Evolutionary conservation across 2,113 vertebrate genomes (phyloP).

Genomic region (Tragelaphus imberbis): DNA sequence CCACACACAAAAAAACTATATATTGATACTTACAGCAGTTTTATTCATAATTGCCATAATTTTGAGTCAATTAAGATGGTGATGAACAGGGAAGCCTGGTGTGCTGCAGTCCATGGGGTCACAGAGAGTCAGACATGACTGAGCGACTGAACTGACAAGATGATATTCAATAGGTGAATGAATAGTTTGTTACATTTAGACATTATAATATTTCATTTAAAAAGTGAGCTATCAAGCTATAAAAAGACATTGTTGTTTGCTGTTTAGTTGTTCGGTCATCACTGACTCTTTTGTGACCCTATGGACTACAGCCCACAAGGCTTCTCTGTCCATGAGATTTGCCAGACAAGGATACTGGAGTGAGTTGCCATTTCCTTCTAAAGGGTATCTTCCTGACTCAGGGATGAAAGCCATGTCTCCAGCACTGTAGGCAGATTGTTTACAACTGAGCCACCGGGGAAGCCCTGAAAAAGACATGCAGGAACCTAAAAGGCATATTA

Average conservation of each 20-base stretch:
- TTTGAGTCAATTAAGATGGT: background rate
- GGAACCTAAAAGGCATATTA: background rate
- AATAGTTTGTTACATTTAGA: background rate
- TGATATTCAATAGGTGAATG: background rate
- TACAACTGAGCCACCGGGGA: background rate
- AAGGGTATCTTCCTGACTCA: background rate
- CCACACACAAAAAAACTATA: background rate
- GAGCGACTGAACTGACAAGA: background rate
- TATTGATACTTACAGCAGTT: background rate
- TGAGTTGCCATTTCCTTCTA: background rate
- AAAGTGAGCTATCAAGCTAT: background rate
- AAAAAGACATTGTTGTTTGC: background rate
- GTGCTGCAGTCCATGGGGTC: background rate
- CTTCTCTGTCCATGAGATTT: background rate
- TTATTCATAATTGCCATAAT: background rate
- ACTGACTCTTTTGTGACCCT: background rate
- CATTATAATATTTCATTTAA: background rate
- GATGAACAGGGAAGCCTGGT: background rate
- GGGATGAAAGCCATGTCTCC: background rate
- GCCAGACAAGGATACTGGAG: background rate
- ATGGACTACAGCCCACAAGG: background rate
- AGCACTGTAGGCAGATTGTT: background rate
- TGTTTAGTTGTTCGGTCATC: background rate
- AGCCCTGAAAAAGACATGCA: background rate
- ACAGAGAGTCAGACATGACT: background rate